Conservation (phyloP, 2,113 vertebrate genomes). For the Stictonetta naevosa region DNA sequence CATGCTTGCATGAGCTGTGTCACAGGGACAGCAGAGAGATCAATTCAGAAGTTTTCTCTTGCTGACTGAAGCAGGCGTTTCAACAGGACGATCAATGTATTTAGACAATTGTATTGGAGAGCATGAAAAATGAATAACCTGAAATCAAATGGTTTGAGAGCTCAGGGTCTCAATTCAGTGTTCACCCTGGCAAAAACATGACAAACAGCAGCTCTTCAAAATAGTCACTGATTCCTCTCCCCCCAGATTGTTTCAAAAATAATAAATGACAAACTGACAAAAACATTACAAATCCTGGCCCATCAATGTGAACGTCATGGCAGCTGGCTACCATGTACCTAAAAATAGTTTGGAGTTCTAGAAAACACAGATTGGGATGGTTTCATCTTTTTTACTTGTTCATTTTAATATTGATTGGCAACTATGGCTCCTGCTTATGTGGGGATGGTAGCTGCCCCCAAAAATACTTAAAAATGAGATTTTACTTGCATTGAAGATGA, state of each 20-base stretch:
- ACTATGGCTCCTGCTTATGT: neutral
- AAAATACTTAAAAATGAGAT: neutral
- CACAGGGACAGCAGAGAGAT: neutral
- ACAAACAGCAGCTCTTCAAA: conserved; percentile 16
- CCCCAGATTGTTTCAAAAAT: neutral
- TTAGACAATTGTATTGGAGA: neutral
- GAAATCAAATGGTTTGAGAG: neutral
- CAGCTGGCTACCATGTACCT: conserved; percentile 1
- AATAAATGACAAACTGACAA: neutral
- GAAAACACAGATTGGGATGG: neutral
- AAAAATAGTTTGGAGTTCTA: neutral
- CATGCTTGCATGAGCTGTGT: neutral
- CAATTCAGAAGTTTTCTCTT: neutral
- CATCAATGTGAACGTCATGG: neutral
- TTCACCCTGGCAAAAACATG: neutral
- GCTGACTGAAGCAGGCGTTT: neutral
- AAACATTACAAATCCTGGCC: neutral
- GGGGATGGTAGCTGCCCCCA: neutral
- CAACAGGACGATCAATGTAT: neutral
- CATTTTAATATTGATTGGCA: neutral
- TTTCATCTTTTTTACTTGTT: neutral
- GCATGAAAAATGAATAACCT: neutral
- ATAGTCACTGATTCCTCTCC: neutral
- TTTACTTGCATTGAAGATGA: neutral
- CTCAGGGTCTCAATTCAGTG: neutral